phyloP scores from a whole-genome alignment of 2,797 vertebrate species.

The Coreius guichenoti region DNA sequence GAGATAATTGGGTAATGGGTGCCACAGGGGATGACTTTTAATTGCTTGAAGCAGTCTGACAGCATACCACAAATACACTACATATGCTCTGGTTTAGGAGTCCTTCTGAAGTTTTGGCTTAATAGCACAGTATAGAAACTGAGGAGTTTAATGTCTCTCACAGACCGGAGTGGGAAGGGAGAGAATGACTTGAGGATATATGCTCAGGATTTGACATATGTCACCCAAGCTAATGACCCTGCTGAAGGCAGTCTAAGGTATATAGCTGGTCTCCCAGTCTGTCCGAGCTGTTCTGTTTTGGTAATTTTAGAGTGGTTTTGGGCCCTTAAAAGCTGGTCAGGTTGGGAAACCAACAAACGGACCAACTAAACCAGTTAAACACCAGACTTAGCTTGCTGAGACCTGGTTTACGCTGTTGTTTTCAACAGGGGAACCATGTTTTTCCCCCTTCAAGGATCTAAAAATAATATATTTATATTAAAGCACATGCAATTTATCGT shows the following conservation, averaged over 20 bases:
- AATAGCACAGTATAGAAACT: slow-evolving; percentile 36
- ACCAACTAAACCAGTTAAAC: not conserved
- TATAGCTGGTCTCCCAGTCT: not conserved
- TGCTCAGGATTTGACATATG: not conserved
- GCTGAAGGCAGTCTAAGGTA: not conserved
- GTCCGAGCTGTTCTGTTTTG: not conserved
- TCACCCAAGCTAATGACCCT: not conserved
- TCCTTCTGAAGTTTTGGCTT: slow-evolving; percentile 40
- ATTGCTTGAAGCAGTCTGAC: slow-evolving; percentile 69
- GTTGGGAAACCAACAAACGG: not conserved
- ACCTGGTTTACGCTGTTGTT: not conserved
- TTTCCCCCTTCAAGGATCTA: not conserved
- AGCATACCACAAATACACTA: slow-evolving; percentile 70
- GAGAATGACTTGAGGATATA: not conserved
- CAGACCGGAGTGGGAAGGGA: slow-evolving; percentile 19
- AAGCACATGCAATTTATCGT: not conserved
- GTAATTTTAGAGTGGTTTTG: not conserved
- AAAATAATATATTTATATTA: not conserved
- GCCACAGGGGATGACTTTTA: slow-evolving; percentile 66
- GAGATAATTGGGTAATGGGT: slow-evolving; percentile 70
- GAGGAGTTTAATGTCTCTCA: slow-evolving; percentile 19
- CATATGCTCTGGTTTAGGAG: slow-evolving; percentile 73
- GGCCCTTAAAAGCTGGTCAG: not conserved
- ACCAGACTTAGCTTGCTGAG: not conserved
- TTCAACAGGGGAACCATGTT: not conserved